Conservation (phyloP, 2,888 invertebrate species). For the Napeogenes inachia region DNA sequence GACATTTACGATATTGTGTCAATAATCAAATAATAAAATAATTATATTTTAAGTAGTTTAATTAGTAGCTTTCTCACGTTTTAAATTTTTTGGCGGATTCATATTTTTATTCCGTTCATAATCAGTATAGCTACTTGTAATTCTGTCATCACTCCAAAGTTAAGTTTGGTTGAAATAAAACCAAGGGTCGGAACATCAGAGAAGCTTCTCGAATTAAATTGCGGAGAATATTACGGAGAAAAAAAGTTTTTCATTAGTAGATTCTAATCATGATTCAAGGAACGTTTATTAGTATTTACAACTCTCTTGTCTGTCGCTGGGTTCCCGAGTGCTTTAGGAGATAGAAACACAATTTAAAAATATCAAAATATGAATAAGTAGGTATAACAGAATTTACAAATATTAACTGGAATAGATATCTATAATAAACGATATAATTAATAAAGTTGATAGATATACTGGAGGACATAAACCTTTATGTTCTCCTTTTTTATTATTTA, state of each 20-base stretch:
- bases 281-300: constrained; percentile 30
- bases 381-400: background rate
- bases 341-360: background rate
- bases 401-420: background rate
- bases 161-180: constrained; percentile 3
- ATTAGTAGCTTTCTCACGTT: background rate
- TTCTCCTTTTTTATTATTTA: no score
- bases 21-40: no score
- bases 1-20: no score
- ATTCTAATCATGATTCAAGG: constrained; percentile 28
- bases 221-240: constrained; percentile 20
- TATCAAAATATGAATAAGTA: background rate
- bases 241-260: constrained; percentile 28
- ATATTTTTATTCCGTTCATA: background rate
- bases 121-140: background rate
- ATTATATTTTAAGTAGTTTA: background rate
- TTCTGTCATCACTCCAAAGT: constrained; percentile 1
- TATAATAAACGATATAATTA: no score
- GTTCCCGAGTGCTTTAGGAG: constrained; percentile 15
- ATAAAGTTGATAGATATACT: no score
- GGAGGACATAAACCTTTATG: no score
- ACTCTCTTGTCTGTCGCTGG: constrained; percentile 20
- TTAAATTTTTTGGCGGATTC: background rate
- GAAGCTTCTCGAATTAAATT: constrained; percentile 19
- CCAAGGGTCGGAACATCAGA: constrained; percentile 5